phyloP scores from a whole-genome alignment of 2,888 invertebrate genomes.

The Pimpla rufipes region DNA sequence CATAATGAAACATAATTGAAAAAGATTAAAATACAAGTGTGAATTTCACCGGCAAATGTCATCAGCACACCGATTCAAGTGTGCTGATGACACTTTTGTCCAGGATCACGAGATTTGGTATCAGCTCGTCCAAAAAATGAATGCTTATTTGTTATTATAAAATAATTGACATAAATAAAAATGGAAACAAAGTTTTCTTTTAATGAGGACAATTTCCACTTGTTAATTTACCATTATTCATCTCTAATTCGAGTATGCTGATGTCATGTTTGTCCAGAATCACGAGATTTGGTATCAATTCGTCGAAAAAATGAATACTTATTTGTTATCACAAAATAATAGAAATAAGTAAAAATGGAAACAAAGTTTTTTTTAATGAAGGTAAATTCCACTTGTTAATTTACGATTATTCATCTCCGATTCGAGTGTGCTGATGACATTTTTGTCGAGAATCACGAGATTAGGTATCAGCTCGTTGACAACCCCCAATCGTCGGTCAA shows the following conservation, averaged over 20 bases:
- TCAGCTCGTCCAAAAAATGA: background rate
- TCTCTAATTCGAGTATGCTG: no score
- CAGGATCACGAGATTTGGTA: no score
- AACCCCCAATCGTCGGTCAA: slow-evolving; percentile 63
- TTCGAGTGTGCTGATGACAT: slow-evolving; percentile 54
- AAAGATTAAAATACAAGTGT: no score
- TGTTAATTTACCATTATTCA: slow-evolving; percentile 60
- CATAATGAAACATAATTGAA: background rate
- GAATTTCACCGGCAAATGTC: no score
- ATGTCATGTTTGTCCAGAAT: no score
- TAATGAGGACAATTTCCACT: slow-evolving; percentile 8
- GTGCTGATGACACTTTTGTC: no score
- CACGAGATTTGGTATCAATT: no score
- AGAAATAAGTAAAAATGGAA: background rate
- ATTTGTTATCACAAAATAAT: background rate
- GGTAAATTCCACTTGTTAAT: slow-evolving; percentile 11
- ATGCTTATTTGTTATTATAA: background rate
- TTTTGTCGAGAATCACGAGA: slow-evolving; percentile 49
- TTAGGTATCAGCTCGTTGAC: slow-evolving; percentile 64
- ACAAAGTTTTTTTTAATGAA: background rate
- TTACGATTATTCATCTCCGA: slow-evolving; percentile 64
- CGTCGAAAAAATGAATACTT: background rate
- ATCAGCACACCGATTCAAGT: no score
- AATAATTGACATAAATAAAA: background rate
- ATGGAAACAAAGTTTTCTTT: background rate